Conservation (phyloP, 2,888 invertebrate genomes). For the Timema podura region DNA sequence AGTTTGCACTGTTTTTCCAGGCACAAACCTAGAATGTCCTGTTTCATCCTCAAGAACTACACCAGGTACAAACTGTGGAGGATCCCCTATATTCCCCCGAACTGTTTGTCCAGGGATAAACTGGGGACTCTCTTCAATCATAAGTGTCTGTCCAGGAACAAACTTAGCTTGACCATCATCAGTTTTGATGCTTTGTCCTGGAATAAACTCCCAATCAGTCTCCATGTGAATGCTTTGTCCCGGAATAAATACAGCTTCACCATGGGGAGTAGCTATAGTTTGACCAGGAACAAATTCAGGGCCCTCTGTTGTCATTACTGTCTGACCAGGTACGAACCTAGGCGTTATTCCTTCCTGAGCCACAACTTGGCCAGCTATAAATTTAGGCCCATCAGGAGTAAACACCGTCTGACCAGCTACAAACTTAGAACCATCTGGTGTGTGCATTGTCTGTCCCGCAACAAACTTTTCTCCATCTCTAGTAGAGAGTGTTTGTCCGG, state of each 20-base stretch:
- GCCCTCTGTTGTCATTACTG: conserved; percentile 49
- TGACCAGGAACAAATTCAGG: conserved; percentile 60
- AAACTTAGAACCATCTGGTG: conserved; percentile 59
- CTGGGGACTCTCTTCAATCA: conserved; percentile 58
- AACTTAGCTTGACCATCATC: conserved; percentile 55
- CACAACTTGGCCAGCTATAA: conserved; percentile 60
- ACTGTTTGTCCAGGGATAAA: conserved; percentile 64
- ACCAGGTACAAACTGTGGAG: conserved; percentile 56
- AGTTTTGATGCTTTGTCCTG: conserved; percentile 58
- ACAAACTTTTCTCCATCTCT: conserved; percentile 53
- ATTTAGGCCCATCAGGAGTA: conserved; percentile 48
- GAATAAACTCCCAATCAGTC: conserved; percentile 59
- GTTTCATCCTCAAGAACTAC: conserved; percentile 48
- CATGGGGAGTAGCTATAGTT: conserved; percentile 48
- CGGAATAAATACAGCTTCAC: conserved; percentile 55
- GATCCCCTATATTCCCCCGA: conserved; percentile 49
- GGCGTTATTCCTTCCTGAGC: conserved; percentile 33
- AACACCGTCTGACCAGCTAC: conserved; percentile 60
- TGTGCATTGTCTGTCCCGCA: conserved; percentile 60
- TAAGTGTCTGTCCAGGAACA: conserved; percentile 60
- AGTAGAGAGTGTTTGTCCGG: conserved; percentile 60
- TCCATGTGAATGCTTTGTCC: conserved; percentile 57
- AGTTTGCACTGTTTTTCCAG: conserved; percentile 60
- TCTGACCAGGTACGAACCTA: conserved; percentile 59
- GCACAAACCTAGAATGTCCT: conserved; percentile 49